These are phyloP conservation scores for Poecilia picta DNA, from an alignment of 2,797 vertebrate species.

Conservation along the genomic window DNA sequence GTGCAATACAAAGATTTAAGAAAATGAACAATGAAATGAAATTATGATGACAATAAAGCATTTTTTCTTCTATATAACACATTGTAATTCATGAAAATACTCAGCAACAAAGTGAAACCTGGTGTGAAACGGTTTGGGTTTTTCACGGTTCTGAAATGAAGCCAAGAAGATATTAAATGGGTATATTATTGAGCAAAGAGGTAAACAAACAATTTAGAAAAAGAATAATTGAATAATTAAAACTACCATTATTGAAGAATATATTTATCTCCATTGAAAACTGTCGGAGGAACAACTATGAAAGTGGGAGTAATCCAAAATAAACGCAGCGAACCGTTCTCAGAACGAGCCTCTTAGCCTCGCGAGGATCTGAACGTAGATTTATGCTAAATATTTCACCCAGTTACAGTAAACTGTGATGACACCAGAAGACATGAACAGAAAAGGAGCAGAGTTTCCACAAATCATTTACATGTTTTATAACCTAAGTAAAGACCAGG, in stretches of 20 bases:
- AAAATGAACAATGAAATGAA: background rate
- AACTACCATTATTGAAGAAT: too few species aligned
- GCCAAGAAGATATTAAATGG: background rate
- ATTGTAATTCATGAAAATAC: background rate
- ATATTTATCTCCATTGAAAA: background rate
- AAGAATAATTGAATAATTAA: background rate
- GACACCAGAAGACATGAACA: background rate
- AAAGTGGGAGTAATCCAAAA: background rate
- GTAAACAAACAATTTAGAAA: background rate
- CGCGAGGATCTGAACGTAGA: background rate
- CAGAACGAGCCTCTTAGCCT: background rate
- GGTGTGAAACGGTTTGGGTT: background rate
- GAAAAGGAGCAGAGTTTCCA: background rate
- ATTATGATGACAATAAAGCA: background rate
- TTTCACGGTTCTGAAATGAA: background rate
- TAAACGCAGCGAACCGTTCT: background rate
- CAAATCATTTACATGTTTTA: background rate
- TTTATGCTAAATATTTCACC: background rate
- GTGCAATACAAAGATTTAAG: background rate
- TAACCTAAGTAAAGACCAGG: background rate
- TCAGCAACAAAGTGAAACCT: background rate
- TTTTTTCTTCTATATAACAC: background rate
- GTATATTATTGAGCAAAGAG: background rate
- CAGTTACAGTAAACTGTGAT: background rate
- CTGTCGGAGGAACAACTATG: background rate